A percentile compares a stretch with the other conserved stretches of the same genome.
These are phyloP conservation scores for Dolichotis patagonum DNA, from an alignment of 2,113 vertebrate genomes.

Conservation along the genomic window DNA sequence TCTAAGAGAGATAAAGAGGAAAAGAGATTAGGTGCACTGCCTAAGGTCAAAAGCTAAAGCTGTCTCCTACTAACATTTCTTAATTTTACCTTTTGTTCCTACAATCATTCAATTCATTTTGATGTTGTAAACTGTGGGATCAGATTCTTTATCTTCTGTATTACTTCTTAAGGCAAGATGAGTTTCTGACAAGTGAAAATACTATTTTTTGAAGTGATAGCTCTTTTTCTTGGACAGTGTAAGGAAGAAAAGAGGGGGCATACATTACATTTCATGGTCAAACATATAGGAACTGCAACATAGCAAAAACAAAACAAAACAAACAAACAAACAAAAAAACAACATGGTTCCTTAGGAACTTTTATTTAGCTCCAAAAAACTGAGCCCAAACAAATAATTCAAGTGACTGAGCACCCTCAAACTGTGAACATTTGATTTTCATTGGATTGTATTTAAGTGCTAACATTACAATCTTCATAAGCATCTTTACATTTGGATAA, in stretches of 20 bases:
- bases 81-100: constrained; percentile 70
- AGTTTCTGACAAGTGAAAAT: constrained; percentile 63
- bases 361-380: not conserved
- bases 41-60: constrained; percentile 66
- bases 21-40: constrained; percentile 57
- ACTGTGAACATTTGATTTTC: not conserved
- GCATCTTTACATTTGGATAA: not conserved
- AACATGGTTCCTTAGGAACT: not conserved
- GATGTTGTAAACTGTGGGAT: constrained; percentile 46
- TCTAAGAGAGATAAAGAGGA: not conserved
- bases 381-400: not conserved
- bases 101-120: constrained; percentile 63
- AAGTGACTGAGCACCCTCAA: not conserved
- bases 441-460: not conserved
- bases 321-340: too few species aligned
- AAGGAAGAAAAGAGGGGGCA: not conserved
- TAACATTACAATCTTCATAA: constrained; percentile 10
- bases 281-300: not conserved
- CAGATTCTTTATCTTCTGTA: constrained; percentile 49
- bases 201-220: constrained; percentile 47
- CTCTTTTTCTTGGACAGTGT: not conserved
- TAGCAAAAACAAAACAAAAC: too few species aligned
- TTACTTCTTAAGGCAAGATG: constrained; percentile 20
- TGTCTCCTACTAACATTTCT: constrained; percentile 57
- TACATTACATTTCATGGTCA: not conserved